Evolutionary conservation across 2,888 invertebrate species (phyloP).

Genomic region (Malacosoma neustria): DNA sequence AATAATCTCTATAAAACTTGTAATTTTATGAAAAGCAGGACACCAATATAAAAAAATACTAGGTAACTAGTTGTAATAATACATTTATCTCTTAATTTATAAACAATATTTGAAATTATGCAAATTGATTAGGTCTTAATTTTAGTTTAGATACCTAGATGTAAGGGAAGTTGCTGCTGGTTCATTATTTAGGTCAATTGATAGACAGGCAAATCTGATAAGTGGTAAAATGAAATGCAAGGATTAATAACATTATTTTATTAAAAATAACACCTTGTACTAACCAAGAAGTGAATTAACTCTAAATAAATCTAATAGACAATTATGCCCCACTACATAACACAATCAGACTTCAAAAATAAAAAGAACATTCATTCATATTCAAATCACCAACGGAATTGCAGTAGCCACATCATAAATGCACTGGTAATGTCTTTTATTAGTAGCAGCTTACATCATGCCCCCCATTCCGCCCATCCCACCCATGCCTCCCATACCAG

Average conservation of each 20-base stretch:
- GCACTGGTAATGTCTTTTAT: constrained; percentile 30
- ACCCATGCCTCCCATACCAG: constrained; percentile 83
- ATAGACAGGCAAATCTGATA: constrained; percentile 1
- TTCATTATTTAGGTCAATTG: too few species aligned
- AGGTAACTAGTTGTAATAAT: too few species aligned
- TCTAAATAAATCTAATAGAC: constrained; percentile 64
- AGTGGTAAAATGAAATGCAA: constrained; percentile 13
- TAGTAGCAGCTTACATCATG: constrained; percentile 61
- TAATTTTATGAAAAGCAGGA: too few species aligned
- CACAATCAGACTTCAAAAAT: constrained; percentile 57
- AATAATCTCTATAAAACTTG: too few species aligned
- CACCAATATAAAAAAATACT: too few species aligned
- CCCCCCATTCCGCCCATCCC: constrained; percentile 79
- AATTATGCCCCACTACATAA: constrained; percentile 51
- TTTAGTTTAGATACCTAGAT: too few species aligned
- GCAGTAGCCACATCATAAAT: constrained; percentile 58
- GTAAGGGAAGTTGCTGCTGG: too few species aligned
- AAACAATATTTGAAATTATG: too few species aligned
- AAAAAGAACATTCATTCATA: constrained; percentile 49
- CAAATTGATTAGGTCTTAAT: too few species aligned
- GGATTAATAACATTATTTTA: constrained; percentile 41
- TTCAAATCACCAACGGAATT: constrained; percentile 39
- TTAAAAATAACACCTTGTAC: constrained; percentile 63
- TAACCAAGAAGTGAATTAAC: constrained; percentile 50
- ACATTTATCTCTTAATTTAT: too few species aligned